These are phyloP conservation scores for Sitophilus oryzae DNA, from an alignment of 1,140 invertebrate species.

Conservation along the genomic window DNA sequence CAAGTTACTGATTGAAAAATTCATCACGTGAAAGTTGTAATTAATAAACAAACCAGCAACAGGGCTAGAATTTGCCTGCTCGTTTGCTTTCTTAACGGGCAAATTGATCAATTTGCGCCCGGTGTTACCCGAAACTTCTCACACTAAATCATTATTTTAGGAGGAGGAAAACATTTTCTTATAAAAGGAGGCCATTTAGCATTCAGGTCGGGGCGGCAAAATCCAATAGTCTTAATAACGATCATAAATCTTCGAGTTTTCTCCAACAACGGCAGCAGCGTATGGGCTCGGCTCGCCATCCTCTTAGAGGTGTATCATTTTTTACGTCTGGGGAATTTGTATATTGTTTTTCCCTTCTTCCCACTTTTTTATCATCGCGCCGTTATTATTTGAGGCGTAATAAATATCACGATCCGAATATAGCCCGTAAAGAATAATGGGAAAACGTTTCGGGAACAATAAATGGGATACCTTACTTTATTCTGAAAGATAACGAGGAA, in stretches of 20 bases:
- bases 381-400: constrained; percentile 16
- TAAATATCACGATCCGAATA: constrained; percentile 1
- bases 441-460: neutral
- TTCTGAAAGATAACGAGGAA: neutral
- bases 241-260: constrained; percentile 22
- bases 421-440: neutral
- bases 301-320: constrained; percentile 26
- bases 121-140: constrained; percentile 13
- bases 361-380: constrained; percentile 17
- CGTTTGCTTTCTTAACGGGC: constrained; percentile 11
- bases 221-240: constrained; percentile 28
- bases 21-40: neutral
- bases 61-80: constrained; percentile 1
- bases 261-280: no score
- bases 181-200: constrained; percentile 24
- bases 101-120: constrained; percentile 19
- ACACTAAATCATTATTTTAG: constrained; percentile 24
- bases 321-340: constrained; percentile 23
- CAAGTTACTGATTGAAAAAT: neutral
- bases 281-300: constrained; percentile 7
- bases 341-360: constrained; percentile 19
- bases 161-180: constrained; percentile 18
- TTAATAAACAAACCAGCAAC: neutral
- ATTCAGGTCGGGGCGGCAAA: constrained; percentile 23
- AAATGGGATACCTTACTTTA: neutral